Evolutionary conservation across 2,888 invertebrate species (phyloP).

Genomic region (Cryptocephalus primarius): DNA sequence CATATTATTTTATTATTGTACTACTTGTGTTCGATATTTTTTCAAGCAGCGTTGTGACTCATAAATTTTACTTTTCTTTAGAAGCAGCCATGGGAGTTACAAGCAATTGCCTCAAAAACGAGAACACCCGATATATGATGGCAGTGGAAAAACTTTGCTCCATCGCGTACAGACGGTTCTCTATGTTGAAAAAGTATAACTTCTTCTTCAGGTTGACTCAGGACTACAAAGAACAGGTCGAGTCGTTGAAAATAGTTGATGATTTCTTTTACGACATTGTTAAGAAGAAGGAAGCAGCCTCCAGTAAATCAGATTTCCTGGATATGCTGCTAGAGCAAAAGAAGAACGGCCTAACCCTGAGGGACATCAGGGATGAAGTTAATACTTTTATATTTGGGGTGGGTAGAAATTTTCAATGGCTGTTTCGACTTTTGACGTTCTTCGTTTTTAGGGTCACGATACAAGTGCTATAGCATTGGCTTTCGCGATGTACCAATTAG

Average conservation of each 20-base stretch:
- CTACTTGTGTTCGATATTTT: no score
- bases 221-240: conserved; percentile 46
- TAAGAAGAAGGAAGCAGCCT: background rate
- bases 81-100: conserved; percentile 50
- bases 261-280: conserved; percentile 3
- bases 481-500: conserved; percentile 8
- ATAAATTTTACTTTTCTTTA: no score
- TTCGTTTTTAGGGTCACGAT: conserved; percentile 11
- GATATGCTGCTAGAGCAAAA: conserved; percentile 1
- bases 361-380: conserved; percentile 5
- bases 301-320: background rate
- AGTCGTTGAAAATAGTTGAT: conserved; percentile 10
- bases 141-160: conserved; percentile 46
- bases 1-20: no score
- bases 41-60: no score
- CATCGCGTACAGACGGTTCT: conserved; percentile 20
- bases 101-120: conserved; percentile 56
- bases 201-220: conserved; percentile 41
- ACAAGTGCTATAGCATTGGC: conserved; percentile 9
- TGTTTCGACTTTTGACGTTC: background rate
- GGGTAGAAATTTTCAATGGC: background rate
- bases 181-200: conserved; percentile 41
- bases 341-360: background rate
- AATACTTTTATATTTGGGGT: conserved; percentile 7
- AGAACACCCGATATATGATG: conserved; percentile 58